Base-by-base conservation (phyloP, 2,888 invertebrate genomes). In the Drosophila mulleri region DNA sequence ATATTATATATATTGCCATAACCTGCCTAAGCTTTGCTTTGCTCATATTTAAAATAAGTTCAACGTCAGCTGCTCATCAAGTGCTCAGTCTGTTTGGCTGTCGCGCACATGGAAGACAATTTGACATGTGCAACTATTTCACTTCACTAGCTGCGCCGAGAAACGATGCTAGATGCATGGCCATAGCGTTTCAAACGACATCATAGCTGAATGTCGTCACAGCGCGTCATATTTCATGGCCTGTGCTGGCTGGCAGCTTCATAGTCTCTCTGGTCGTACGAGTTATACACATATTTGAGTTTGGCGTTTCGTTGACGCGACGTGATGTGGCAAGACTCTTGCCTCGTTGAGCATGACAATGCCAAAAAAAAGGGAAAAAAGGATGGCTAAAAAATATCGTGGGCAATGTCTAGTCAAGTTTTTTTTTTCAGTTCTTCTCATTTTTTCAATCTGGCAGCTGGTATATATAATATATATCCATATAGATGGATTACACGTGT, bases 401-500 rank as follows among this genome's bases (percentile, higher is more conserved):
- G 23, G 66, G 58, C 75, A 53, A n/a, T 16, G 83, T 82, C 84
- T 81, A 73, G 87, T 72, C 71, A 41, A 57, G 26, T 50, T 75
- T 63, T 23, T 63, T 23, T 65, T 65, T 26, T 14, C 29, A 29
- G 2, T 2, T 29, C 0, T 29, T 29, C 7, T 44, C 29, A 44
- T 53, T 47, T 52, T 37, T 44, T 53, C 53, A 54, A 44, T n/a
- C 52, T 48, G 26, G 35, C 52, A 56, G 0, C 8, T 44, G 14
- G 5, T 9, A 29, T 58, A 57, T 53, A 20, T n/a, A 14, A 9
- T 35, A 9, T 29, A 16, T 23, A 42, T 50, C 29, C 7, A 65
- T 65, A 66, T 42, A 62, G 75, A 75, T 45, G 65, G 73, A 75
- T 86, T 86, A 86, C 90, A 89, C 82, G 89, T 89, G 90, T 88